Evolutionary conservation across 2,113 vertebrate species (phyloP).

Genomic region (Microcebus tavaratra): DNA sequence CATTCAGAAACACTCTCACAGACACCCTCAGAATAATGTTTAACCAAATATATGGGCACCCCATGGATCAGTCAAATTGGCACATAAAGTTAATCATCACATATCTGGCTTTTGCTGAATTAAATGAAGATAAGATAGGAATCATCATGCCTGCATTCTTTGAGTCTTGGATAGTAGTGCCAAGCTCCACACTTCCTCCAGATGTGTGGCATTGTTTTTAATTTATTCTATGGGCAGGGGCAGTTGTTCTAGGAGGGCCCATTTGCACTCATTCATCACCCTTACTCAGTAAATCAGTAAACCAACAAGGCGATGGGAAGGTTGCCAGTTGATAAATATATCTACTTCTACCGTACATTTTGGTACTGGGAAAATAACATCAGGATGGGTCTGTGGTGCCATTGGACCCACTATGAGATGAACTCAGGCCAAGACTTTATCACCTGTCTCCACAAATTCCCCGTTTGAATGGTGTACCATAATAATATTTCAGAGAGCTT

Average conservation of each 20-base stretch:
- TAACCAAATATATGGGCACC: background rate
- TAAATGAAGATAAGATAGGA: background rate
- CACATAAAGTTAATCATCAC: background rate
- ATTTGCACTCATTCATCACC: background rate
- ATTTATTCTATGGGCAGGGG: background rate
- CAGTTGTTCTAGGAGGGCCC: background rate
- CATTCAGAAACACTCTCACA: background rate
- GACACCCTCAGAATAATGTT: background rate
- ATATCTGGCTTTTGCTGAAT: background rate
- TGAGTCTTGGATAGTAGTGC: background rate
- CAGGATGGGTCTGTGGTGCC: background rate
- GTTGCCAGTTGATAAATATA: background rate
- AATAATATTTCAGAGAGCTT: background rate
- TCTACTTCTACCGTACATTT: background rate
- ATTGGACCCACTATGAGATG: background rate
- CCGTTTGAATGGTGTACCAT: background rate
- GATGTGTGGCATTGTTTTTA: background rate
- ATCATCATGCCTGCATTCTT: background rate
- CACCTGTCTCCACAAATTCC: background rate
- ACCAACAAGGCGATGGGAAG: background rate
- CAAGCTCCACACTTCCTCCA: background rate
- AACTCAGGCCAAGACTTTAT: background rate
- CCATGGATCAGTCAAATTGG: background rate
- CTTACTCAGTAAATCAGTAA: background rate
- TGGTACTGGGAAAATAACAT: background rate